Evolutionary conservation across 2,113 vertebrate genomes (phyloP).

Genomic region (human): GRCh38 chrX:50127501-50128000

Average conservation of each 20-base stretch:
- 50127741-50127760: background rate
- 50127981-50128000: background rate
- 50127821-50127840: background rate
- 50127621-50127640: conserved; percentile 71
- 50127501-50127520: too few species aligned
- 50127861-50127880: background rate
- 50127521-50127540: conserved; percentile 79
- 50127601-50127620: conserved; percentile 83
- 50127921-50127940: background rate
- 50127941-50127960: background rate
- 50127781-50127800: background rate
- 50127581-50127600: conserved; percentile 82
- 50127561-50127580: conserved; percentile 79
- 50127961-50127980: background rate
- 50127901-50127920: background rate
- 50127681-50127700: conserved; percentile 94
- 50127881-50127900: background rate
- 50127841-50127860: background rate
- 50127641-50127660: conserved; percentile 73
- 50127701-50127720: conserved; percentile 90
- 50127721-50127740: background rate
- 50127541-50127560: conserved; percentile 85
- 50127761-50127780: background rate
- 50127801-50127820: background rate
- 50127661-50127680: conserved; percentile 92